Evolutionary conservation across 2,113 vertebrate genomes (phyloP).

Genomic region (Brachyhypopomus occidentalis): DNA sequence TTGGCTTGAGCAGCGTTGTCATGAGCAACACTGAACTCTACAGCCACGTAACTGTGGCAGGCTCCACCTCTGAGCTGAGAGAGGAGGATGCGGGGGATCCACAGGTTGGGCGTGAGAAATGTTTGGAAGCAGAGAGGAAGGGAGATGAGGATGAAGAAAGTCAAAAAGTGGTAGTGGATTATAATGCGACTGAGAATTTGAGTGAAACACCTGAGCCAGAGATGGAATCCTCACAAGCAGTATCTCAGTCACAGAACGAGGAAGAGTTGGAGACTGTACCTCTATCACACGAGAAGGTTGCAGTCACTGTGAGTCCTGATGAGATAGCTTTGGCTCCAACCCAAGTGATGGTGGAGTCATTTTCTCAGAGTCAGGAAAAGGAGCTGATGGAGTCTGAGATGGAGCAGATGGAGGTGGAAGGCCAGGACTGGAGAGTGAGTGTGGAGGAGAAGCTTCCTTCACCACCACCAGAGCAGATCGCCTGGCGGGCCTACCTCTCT

Average conservation of each 20-base stretch:
- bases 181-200: not conserved
- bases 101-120: not conserved
- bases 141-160: not conserved
- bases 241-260: slow-evolving; percentile 7
- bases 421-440: not conserved
- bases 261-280: not conserved
- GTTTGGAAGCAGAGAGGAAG: slow-evolving; percentile 12
- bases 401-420: slow-evolving; percentile 1
- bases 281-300: slow-evolving; percentile 32
- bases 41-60: slow-evolving; percentile 37
- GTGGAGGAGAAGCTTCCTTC: slow-evolving; percentile 3
- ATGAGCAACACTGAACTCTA: slow-evolving; percentile 67
- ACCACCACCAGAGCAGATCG: slow-evolving; percentile 46
- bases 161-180: not conserved
- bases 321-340: slow-evolving; percentile 24
- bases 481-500: slow-evolving; percentile 54
- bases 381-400: not conserved
- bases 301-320: not conserved
- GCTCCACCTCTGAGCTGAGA: slow-evolving; percentile 10
- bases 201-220: not conserved
- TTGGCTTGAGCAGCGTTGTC: slow-evolving; percentile 61
- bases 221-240: not conserved
- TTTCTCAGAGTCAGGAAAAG: not conserved
- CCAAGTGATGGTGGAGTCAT: not conserved
- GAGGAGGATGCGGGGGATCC: slow-evolving; percentile 49